These are phyloP conservation scores for Watsonalla cultraria DNA, from an alignment of 2,888 invertebrate genomes.

Conservation along the genomic window DNA sequence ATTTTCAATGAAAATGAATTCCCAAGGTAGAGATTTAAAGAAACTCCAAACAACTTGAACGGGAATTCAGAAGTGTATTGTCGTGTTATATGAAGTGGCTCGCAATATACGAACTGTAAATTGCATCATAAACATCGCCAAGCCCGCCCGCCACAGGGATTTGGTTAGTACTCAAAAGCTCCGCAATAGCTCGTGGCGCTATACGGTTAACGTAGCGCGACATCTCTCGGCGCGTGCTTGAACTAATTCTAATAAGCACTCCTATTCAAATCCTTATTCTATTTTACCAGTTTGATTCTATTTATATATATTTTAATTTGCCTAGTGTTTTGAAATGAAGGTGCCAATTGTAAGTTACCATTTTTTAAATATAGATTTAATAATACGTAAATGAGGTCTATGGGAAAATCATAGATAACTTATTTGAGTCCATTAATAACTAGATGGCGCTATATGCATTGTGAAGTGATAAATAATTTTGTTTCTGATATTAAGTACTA, in stretches of 20 bases:
- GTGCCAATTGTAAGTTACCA: background rate
- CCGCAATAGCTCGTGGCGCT: constrained; percentile 31
- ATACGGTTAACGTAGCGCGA: constrained; percentile 30
- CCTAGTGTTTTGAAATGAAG: too few species aligned
- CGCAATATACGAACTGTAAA: constrained; percentile 70
- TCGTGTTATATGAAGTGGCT: constrained; percentile 65
- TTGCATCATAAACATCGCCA: constrained; percentile 68
- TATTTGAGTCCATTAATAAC: background rate
- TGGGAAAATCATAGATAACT: too few species aligned
- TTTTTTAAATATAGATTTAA: background rate
- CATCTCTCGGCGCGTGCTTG: constrained; percentile 46
- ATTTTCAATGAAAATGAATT: constrained; percentile 11
- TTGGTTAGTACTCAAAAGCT: constrained; percentile 33
- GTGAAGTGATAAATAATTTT: background rate
- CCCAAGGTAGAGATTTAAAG: constrained; percentile 26
- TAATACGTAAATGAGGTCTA: background rate
- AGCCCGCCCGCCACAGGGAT: constrained; percentile 20
- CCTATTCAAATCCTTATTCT: background rate
- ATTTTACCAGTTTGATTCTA: too few species aligned
- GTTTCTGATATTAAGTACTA: background rate
- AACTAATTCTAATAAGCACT: constrained; percentile 27
- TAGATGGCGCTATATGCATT: constrained; percentile 24
- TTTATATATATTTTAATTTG: too few species aligned
- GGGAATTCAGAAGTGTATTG: constrained; percentile 55
- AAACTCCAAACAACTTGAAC: constrained; percentile 36